Percentiles rank a stretch among this genome's conserved stretches.
phyloP scores from a whole-genome alignment of 2,888 invertebrate species.

The Eupeodes luniger region DNA sequence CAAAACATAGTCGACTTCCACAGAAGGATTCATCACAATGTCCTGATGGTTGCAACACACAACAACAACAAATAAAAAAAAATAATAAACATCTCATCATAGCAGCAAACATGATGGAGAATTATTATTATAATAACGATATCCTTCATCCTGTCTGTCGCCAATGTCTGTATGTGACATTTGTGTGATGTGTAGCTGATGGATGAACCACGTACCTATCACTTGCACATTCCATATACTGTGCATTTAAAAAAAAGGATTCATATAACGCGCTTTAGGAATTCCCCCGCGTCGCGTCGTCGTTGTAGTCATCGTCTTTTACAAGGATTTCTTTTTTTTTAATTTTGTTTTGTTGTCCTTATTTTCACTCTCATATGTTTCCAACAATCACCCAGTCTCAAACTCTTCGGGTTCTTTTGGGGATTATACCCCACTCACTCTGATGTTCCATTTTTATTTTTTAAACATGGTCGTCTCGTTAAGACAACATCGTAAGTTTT shows the following conservation, averaged over 20 bases:
- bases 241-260: constrained; percentile 25
- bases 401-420: constrained; percentile 54
- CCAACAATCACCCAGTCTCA: background rate
- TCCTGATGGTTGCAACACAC: constrained; percentile 43
- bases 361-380: constrained; percentile 5
- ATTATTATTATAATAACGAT: constrained; percentile 76
- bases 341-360: constrained; percentile 22
- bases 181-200: constrained; percentile 66
- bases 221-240: constrained; percentile 56
- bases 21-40: constrained; percentile 69
- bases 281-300: constrained; percentile 41
- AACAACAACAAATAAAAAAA: constrained; percentile 11
- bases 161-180: constrained; percentile 69
- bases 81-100: constrained; percentile 49
- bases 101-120: constrained; percentile 74
- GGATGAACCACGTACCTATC: constrained; percentile 62
- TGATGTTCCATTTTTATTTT: constrained; percentile 20
- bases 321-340: constrained; percentile 52
- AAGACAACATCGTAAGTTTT: constrained; percentile 68
- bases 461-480: constrained; percentile 63
- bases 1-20: constrained; percentile 50
- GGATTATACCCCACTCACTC: constrained; percentile 29
- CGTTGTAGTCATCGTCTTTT: constrained; percentile 23
- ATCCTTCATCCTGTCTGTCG: constrained; percentile 75
- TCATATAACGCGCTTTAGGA: constrained; percentile 52